Evolutionary conservation across 2,888 invertebrate genomes (phyloP).

Genomic region (Drosophila incognita): DNA sequence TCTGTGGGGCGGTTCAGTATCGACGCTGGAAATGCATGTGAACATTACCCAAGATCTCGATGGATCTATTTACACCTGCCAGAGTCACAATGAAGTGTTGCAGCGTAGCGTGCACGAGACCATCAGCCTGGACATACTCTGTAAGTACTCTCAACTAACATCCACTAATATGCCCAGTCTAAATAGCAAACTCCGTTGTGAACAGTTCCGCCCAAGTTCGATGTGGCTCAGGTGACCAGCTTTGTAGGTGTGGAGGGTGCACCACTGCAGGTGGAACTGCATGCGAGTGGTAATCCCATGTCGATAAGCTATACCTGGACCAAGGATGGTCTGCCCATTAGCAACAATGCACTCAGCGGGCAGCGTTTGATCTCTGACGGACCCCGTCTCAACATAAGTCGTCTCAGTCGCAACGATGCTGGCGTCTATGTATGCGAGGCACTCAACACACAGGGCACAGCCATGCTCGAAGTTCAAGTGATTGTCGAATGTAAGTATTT

Average conservation of each 20-base stretch:
- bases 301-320: slow-evolving; percentile 83
- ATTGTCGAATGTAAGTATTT: slow-evolving; percentile 82
- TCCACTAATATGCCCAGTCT: not conserved
- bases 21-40: slow-evolving; percentile 81
- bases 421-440: slow-evolving; percentile 83
- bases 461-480: slow-evolving; percentile 81
- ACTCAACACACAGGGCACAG: slow-evolving; percentile 81
- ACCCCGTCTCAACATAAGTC: slow-evolving; percentile 80
- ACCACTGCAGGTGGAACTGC: slow-evolving; percentile 80
- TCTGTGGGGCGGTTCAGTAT: slow-evolving; percentile 83
- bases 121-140: slow-evolving; percentile 82
- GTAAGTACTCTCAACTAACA: slow-evolving; percentile 60
- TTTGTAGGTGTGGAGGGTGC: slow-evolving; percentile 83
- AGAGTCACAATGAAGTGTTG: slow-evolving; percentile 83
- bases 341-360: slow-evolving; percentile 71
- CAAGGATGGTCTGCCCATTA: slow-evolving; percentile 83
- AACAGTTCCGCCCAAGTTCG: slow-evolving; percentile 82
- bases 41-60: slow-evolving; percentile 84
- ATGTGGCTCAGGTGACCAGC: slow-evolving; percentile 69
- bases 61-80: slow-evolving; percentile 83
- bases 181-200: not conserved
- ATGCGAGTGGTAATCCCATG: slow-evolving; percentile 83
- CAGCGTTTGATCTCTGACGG: slow-evolving; percentile 82
- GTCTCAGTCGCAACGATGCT: slow-evolving; percentile 81
- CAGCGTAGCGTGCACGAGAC: slow-evolving; percentile 83